These are phyloP conservation scores for Esperia sulphurella DNA, from an alignment of 2,888 invertebrate species.

Conservation along the genomic window DNA sequence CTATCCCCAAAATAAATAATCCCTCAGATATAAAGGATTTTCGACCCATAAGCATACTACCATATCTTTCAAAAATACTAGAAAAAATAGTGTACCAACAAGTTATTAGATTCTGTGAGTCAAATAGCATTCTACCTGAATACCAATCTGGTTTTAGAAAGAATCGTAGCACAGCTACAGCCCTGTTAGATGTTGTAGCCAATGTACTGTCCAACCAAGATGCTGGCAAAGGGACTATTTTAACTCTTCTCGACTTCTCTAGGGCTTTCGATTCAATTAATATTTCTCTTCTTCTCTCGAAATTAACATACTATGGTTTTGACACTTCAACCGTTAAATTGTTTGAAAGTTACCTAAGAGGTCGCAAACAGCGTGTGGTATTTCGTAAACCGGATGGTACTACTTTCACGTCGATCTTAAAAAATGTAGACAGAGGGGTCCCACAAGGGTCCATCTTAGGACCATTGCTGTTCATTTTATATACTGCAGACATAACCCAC, in stretches of 20 bases:
- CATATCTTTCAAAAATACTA: constrained; percentile 12
- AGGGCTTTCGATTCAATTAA: constrained; percentile 3
- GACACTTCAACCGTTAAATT: constrained; percentile 6
- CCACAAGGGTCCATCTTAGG: constrained; percentile 14
- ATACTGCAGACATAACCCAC: constrained; percentile 8
- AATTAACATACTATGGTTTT: constrained; percentile 4
- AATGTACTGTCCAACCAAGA: background rate
- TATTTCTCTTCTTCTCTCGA: background rate
- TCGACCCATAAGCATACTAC: constrained; percentile 13
- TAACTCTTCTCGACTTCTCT: constrained; percentile 3
- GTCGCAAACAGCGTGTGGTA: constrained; percentile 11
- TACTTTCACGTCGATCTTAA: background rate
- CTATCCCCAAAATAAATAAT: constrained; percentile 11
- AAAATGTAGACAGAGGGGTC: constrained; percentile 6
- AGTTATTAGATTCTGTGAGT: background rate
- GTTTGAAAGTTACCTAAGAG: constrained; percentile 14
- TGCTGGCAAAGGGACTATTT: background rate
- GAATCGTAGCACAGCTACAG: constrained; percentile 1
- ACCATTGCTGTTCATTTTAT: constrained; percentile 15
- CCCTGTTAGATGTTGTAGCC: constrained; percentile 1
- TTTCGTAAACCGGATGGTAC: constrained; percentile 1
- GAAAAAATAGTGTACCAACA: constrained; percentile 7
- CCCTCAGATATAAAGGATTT: constrained; percentile 7
- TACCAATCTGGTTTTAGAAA: constrained; percentile 6
- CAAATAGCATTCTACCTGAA: background rate